Conservation (phyloP, 2,113 vertebrate species). For the Nibea albiflora region DNA sequence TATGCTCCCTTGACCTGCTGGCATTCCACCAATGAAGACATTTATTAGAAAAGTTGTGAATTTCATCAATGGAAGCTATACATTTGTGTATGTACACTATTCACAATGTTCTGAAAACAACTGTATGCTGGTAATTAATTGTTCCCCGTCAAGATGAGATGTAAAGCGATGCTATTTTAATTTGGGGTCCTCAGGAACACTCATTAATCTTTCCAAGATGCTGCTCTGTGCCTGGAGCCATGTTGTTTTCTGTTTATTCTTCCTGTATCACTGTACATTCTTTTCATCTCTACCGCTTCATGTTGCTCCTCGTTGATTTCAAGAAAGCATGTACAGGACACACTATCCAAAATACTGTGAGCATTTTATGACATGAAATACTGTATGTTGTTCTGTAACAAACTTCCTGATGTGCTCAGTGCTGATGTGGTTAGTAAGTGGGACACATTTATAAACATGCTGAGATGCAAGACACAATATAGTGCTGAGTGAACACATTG, state of each 20-base stretch:
- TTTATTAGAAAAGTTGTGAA: constrained; percentile 31
- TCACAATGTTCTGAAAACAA: constrained; percentile 53
- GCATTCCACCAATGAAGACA: constrained; percentile 41
- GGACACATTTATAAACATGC: constrained; percentile 56
- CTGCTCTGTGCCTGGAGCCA: constrained; percentile 38
- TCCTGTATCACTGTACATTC: constrained; percentile 15
- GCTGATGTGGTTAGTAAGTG: constrained; percentile 48
- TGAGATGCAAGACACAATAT: constrained; percentile 26
- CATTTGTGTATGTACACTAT: constrained; percentile 50
- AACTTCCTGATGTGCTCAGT: background rate
- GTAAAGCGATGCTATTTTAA: constrained; percentile 69
- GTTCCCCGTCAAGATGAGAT: constrained; percentile 61
- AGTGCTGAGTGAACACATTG: constrained; percentile 46
- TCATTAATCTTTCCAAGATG: constrained; percentile 72
- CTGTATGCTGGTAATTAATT: constrained; percentile 68
- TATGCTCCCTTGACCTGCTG: constrained; percentile 52
- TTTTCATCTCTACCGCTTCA: constrained; percentile 31
- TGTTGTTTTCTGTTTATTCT: constrained; percentile 48
- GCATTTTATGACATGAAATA: background rate
- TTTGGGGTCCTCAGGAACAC: constrained; percentile 49
- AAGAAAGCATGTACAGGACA: constrained; percentile 22
- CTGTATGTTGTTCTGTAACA: constrained; percentile 18
- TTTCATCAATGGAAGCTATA: constrained; percentile 53
- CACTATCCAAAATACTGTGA: background rate
- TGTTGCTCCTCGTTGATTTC: constrained; percentile 28